Conservation (phyloP, 1,140 invertebrate species). For the Idris sp. region DNA sequence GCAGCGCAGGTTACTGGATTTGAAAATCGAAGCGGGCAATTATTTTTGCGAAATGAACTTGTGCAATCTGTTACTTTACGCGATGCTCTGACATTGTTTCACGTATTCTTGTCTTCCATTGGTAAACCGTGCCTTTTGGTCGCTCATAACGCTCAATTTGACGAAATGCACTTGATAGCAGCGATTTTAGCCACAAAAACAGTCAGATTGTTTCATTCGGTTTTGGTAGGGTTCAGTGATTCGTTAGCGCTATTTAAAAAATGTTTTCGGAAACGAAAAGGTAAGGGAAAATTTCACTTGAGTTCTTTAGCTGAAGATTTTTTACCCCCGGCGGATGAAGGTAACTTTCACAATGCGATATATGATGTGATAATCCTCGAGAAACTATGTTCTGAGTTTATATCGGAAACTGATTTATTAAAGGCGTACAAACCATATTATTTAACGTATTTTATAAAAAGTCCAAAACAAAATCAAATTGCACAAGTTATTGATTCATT, state of each 20-base stretch:
- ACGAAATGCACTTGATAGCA: slow-evolving; percentile 1
- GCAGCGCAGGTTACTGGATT: slow-evolving; percentile 31
- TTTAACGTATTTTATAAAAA: slow-evolving; percentile 14
- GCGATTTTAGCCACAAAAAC: slow-evolving; percentile 16
- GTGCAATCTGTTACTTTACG: slow-evolving; percentile 12
- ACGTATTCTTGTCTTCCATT: slow-evolving; percentile 20
- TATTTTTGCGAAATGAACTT: slow-evolving; percentile 21
- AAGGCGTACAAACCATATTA: slow-evolving; percentile 19
- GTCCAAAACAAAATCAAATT: slow-evolving; percentile 11
- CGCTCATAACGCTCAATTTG: slow-evolving; percentile 35
- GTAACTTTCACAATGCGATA: slow-evolving; percentile 8
- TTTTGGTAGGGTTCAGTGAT: slow-evolving; percentile 25
- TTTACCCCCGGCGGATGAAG: background rate
- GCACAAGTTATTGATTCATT: background rate
- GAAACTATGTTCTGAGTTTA: slow-evolving; percentile 11
- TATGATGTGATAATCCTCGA: slow-evolving; percentile 15
- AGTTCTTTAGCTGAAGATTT: slow-evolving; percentile 3
- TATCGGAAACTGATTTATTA: slow-evolving; percentile 14
- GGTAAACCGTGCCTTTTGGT: slow-evolving; percentile 36
- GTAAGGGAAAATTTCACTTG: slow-evolving; percentile 2
- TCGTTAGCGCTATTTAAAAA: slow-evolving; percentile 27
- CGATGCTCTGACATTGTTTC: slow-evolving; percentile 12
- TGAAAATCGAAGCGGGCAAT: slow-evolving; percentile 20
- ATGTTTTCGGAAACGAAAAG: slow-evolving; percentile 17
- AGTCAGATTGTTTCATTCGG: slow-evolving; percentile 11